Conservation (phyloP, 1,140 invertebrate species). For the Aleiodes sp. region DNA sequence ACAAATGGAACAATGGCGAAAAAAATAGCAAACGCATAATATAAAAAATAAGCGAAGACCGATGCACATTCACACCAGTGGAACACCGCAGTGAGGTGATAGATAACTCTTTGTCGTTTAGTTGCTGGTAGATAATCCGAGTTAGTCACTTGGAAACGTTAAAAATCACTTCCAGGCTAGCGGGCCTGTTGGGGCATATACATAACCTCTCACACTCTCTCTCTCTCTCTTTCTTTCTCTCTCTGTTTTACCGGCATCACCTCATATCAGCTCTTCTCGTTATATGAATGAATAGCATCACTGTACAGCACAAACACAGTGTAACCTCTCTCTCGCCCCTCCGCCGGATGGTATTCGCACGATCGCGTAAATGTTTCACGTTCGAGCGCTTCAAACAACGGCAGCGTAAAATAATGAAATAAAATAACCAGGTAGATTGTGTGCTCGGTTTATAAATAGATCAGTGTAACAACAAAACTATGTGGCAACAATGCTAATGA, state of each 20-base stretch:
- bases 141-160: constrained; percentile 51
- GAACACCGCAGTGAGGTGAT: constrained; percentile 16
- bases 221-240: background rate
- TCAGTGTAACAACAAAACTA: no score
- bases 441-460: no score
- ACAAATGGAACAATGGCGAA: background rate
- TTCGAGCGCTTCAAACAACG: constrained; percentile 40
- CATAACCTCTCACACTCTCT: background rate
- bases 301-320: background rate
- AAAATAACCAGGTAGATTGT: background rate
- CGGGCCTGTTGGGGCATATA: background rate
- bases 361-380: constrained; percentile 41
- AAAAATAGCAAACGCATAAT: constrained; percentile 5
- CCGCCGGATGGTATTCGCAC: constrained; percentile 39
- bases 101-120: constrained; percentile 29
- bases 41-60: constrained; percentile 1
- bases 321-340: no score
- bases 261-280: background rate
- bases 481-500: no score
- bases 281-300: constrained; percentile 13
- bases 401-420: constrained; percentile 2
- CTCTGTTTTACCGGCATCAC: no score
- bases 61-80: constrained; percentile 29
- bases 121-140: constrained; percentile 49
- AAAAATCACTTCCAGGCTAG: constrained; percentile 51